phyloP scores from a whole-genome alignment of 2,888 invertebrate genomes.

The Parapristionchus giblindavisi region DNA sequence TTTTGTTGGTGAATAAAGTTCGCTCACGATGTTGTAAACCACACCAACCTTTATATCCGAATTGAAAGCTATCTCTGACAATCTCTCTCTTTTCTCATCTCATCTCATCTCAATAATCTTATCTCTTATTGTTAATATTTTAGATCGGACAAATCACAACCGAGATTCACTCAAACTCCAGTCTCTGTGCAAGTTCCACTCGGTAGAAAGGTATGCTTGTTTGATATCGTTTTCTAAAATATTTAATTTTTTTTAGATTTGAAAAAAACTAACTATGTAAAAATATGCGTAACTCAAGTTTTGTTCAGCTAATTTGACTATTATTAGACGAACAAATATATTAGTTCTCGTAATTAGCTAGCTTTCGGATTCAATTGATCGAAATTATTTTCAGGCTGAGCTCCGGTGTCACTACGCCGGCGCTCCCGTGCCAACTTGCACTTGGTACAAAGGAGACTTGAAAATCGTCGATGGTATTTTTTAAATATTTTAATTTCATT shows the following conservation, averaged over 20 bases:
- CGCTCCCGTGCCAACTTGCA: slow-evolving; percentile 54
- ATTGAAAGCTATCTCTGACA: too few species aligned
- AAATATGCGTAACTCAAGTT: too few species aligned
- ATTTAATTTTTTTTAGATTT: background rate
- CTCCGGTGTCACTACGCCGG: slow-evolving; percentile 62
- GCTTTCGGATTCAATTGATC: too few species aligned
- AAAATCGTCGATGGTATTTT: slow-evolving; percentile 54
- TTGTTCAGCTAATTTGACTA: too few species aligned
- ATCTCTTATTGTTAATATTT: slow-evolving; percentile 11
- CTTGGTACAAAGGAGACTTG: slow-evolving; percentile 59
- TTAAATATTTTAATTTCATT: too few species aligned
- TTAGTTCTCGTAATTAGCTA: too few species aligned
- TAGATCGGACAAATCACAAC: slow-evolving; percentile 48
- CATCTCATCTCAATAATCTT: background rate
- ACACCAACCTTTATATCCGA: too few species aligned
- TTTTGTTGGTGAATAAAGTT: too few species aligned
- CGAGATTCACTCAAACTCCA: slow-evolving; percentile 59
- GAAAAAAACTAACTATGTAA: too few species aligned
- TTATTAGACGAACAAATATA: background rate
- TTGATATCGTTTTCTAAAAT: background rate
- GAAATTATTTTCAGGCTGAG: slow-evolving; percentile 45
- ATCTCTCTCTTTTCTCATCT: background rate
- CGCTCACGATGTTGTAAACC: too few species aligned
- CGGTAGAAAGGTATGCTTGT: slow-evolving; percentile 45
- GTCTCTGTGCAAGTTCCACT: slow-evolving; percentile 56